Conservation (phyloP, 2,888 invertebrate species). For the Adelphocoris suturalis region DNA sequence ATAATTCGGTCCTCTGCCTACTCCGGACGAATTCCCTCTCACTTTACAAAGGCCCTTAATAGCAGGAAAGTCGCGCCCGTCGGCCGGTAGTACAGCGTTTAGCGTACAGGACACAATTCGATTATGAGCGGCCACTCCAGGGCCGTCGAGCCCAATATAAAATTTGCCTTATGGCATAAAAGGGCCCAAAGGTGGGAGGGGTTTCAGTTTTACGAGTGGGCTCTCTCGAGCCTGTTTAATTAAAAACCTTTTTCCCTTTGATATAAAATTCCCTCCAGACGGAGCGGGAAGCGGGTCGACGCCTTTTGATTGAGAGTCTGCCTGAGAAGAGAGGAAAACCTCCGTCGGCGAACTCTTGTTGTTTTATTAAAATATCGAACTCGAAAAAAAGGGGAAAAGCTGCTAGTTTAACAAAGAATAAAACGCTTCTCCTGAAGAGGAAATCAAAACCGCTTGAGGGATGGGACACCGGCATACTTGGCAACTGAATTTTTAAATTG, state of each 20-base stretch:
- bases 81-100: background rate
- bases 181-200: background rate
- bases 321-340: background rate
- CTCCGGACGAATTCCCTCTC: background rate
- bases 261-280: slow-evolving; percentile 59
- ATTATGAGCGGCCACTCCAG: background rate
- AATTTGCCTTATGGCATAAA: slow-evolving; percentile 38
- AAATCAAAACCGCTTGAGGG: background rate
- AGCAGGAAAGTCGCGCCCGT: too few species aligned
- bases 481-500: too few species aligned
- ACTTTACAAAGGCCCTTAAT: too few species aligned
- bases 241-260: slow-evolving; percentile 65
- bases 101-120: slow-evolving; percentile 15
- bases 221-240: slow-evolving; percentile 47
- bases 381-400: background rate
- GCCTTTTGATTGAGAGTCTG: slow-evolving; percentile 58
- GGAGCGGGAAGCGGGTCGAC: slow-evolving; percentile 4
- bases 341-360: background rate
- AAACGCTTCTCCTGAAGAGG: background rate
- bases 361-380: slow-evolving; percentile 49
- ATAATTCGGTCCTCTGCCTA: background rate
- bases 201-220: slow-evolving; percentile 34
- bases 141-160: background rate
- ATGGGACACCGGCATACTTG: background rate
- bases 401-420: background rate